Percentiles rank a stretch among this genome's conserved stretches.
These are phyloP conservation scores for Teleopsis dalmanni DNA, from an alignment of 1,140 invertebrate genomes.

Conservation along the genomic window DNA sequence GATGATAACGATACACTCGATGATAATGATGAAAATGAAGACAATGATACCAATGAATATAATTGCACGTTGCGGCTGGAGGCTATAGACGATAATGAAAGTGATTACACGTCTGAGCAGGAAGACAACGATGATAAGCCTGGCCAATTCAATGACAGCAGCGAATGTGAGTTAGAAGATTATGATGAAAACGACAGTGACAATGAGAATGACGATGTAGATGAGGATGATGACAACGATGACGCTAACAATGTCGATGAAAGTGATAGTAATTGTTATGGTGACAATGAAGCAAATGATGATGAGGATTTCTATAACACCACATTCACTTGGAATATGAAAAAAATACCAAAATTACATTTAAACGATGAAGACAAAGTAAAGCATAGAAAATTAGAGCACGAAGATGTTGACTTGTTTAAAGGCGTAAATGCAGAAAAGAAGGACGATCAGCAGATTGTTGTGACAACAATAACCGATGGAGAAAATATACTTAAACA, in stretches of 20 bases:
- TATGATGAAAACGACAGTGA: neutral
- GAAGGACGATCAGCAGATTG: constrained; percentile 2
- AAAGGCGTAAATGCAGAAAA: constrained; percentile 9
- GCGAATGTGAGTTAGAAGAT: too few species aligned
- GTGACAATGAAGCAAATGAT: constrained; percentile 7
- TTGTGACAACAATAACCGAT: too few species aligned
- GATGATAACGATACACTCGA: constrained; percentile 5
- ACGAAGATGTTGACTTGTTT: too few species aligned
- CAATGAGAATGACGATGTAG: too few species aligned
- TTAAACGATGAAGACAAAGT: constrained; percentile 22
- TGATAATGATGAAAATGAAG: constrained; percentile 2
- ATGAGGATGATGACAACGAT: constrained; percentile 7
- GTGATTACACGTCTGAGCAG: too few species aligned
- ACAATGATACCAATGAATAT: too few species aligned
- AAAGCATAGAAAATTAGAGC: too few species aligned
- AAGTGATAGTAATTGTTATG: constrained; percentile 2
- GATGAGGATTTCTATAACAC: constrained; percentile 35
- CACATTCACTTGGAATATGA: constrained; percentile 38
- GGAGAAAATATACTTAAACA: too few species aligned
- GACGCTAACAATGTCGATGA: constrained; percentile 4
- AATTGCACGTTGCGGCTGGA: too few species aligned
- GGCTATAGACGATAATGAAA: too few species aligned
- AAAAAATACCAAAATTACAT: constrained; percentile 34
- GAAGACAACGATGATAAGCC: constrained; percentile 15
- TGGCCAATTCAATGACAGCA: neutral